Evolutionary conservation across 2,888 invertebrate species (phyloP).

Genomic region (Diadegma fenestrale): DNA sequence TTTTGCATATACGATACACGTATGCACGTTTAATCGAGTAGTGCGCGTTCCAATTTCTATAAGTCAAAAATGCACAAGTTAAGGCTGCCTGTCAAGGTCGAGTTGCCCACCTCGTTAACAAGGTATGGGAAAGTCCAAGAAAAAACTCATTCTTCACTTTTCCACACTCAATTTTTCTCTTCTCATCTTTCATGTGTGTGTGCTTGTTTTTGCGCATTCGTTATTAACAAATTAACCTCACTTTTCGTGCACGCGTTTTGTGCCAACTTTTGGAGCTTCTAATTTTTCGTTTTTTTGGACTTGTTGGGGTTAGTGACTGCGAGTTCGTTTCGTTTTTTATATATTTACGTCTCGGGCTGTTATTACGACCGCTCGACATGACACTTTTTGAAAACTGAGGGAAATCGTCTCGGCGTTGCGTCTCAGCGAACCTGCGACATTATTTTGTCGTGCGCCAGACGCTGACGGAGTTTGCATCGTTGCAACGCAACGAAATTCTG

Average conservation of each 20-base stretch:
- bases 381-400: no score
- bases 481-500: no score
- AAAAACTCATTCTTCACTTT: constrained; percentile 50
- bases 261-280: background rate
- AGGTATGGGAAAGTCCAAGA: constrained; percentile 80
- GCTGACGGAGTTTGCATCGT: no score
- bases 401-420: no score
- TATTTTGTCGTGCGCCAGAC: no score
- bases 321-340: background rate
- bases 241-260: background rate
- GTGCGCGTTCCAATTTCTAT: constrained; percentile 69
- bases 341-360: background rate
- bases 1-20: background rate
- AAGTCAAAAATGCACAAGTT: constrained; percentile 81
- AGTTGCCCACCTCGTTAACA: constrained; percentile 82
- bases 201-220: background rate
- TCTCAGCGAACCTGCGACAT: no score
- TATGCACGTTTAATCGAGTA: constrained; percentile 35
- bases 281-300: background rate
- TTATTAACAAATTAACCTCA: background rate
- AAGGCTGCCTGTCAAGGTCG: constrained; percentile 83
- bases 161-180: background rate
- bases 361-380: no score
- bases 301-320: background rate
- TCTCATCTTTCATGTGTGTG: constrained; percentile 21